phyloP scores from a whole-genome alignment of 2,797 vertebrate genomes.

The Hafferia zeledoni region DNA sequence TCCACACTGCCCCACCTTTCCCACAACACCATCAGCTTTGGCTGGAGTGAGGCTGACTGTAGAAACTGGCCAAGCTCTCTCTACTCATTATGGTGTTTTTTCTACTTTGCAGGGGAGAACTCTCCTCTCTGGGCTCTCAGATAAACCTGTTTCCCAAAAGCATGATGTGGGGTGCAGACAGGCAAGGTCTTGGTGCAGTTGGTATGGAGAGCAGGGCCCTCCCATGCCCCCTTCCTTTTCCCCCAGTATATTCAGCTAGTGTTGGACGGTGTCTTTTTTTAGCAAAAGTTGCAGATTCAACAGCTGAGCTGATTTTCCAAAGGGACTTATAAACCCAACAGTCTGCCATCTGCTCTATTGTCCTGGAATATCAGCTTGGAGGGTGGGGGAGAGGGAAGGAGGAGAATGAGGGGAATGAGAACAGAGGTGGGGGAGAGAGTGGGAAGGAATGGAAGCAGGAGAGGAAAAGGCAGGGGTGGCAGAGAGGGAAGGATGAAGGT shows the following conservation, averaged over 20 bases:
- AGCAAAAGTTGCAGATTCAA: conserved; percentile 69
- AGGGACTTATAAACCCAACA: conserved; percentile 69
- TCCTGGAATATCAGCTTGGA: conserved; percentile 70
- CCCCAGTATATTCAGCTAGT: conserved; percentile 14
- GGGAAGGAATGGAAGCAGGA: not conserved
- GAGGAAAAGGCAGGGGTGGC: not conserved
- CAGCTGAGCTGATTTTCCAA: conserved; percentile 67
- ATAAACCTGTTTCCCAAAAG: not conserved
- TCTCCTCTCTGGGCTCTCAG: not conserved
- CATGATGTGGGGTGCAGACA: not conserved
- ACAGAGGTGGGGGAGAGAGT: not conserved
- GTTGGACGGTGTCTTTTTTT: conserved; percentile 62
- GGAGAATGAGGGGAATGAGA: conserved; percentile 31
- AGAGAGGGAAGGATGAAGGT: not conserved
- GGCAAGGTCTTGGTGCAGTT: not conserved
- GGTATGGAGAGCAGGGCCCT: not conserved
- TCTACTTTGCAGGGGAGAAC: not conserved
- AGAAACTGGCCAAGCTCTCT: not conserved
- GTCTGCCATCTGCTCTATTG: conserved; percentile 77
- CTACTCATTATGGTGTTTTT: not conserved
- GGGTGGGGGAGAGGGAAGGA: conserved; percentile 8
- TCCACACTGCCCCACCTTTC: not conserved
- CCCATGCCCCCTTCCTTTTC: not conserved
- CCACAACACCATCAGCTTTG: not conserved
- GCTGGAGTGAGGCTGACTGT: not conserved